Evolutionary conservation across 2,888 invertebrate genomes (phyloP), one percentile per base, ranked within the genome.

Genomic region (Antheraea yamamai): DNA sequence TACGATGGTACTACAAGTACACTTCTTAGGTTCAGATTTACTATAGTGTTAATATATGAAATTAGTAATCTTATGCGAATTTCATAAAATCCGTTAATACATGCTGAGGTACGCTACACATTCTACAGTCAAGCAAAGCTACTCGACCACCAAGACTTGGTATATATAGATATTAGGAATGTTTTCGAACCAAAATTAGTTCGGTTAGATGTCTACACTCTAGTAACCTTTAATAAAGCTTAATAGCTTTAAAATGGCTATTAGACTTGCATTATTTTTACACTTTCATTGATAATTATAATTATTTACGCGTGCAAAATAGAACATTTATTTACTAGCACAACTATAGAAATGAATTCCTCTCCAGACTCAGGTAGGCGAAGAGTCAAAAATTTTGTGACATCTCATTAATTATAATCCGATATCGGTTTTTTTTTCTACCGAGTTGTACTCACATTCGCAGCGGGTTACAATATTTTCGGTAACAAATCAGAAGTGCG

Each of bases 361-460:
- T 47, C 39, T 61, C 72, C 55, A 73, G 75, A 16, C 72, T 76
- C 88, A 88, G 88, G 87, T 88, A 90, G 84, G 80, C 79, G 80
- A 76, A 81, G 84, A 84, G 85, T 87, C 85, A 85, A 78, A 82
- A 85, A 84, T 84, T 80, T 76, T 79, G 84, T 89, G 91, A 91
- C 90, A 89, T 89, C 89, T 90, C 91, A 92, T 92, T 90, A 92
- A 91, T 91, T 89, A 89, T 89, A 90, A 90, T 89, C 89, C 82
- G 84, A 86, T 84, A 89, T 89, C 87, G 85, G 83, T 87, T 85
- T 89, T 87, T 85, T 84, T 81, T 82, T 74, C 78, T 76, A 76
- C 78, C 80, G 80, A 73, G 79, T 84, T 87, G 87, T 90, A 90
- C 88, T 87, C 81, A 78, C 83, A 87, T 87, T 89, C 89, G 85